These are phyloP conservation scores for Sitobion miscanthi DNA, from an alignment of 1,140 invertebrate species.

Conservation along the genomic window DNA sequence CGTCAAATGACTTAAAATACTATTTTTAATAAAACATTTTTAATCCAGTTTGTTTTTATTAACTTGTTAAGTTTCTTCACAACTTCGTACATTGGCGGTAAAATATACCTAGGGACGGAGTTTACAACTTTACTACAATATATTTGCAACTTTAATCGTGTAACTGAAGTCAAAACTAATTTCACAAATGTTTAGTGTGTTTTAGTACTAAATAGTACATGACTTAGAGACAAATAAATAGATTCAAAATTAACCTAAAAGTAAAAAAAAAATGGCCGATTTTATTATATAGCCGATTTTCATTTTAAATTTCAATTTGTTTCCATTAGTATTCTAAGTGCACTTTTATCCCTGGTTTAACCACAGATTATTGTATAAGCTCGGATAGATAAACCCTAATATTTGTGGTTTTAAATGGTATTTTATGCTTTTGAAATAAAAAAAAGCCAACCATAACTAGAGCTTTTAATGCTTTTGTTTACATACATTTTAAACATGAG, in stretches of 20 bases:
- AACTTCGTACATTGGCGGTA: not conserved
- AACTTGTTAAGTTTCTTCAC: not conserved
- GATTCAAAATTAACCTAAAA: not conserved
- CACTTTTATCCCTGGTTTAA: not conserved
- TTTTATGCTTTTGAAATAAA: not conserved
- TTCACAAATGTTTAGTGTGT: not conserved
- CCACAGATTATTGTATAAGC: not conserved
- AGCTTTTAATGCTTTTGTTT: conserved; percentile 38
- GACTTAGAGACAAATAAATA: not conserved
- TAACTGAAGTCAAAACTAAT: conserved; percentile 12
- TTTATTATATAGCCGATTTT: not conserved
- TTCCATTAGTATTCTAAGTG: conserved; percentile 5
- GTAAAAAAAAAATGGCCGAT: not conserved
- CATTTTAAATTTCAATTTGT: not conserved
- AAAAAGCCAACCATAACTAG: not conserved
- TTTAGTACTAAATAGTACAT: not conserved
- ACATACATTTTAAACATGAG: conserved; percentile 11
- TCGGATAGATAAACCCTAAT: not conserved
- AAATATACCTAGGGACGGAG: not conserved
- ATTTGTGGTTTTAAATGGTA: conserved; percentile 21
- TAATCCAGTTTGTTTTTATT: not conserved
- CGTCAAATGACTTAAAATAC: not conserved
- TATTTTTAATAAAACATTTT: conserved; percentile 16
- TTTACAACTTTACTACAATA: not conserved
- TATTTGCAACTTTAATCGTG: not conserved